Conservation (phyloP, 2,797 vertebrate species). For the Gymnothorax reevesii region DNA sequence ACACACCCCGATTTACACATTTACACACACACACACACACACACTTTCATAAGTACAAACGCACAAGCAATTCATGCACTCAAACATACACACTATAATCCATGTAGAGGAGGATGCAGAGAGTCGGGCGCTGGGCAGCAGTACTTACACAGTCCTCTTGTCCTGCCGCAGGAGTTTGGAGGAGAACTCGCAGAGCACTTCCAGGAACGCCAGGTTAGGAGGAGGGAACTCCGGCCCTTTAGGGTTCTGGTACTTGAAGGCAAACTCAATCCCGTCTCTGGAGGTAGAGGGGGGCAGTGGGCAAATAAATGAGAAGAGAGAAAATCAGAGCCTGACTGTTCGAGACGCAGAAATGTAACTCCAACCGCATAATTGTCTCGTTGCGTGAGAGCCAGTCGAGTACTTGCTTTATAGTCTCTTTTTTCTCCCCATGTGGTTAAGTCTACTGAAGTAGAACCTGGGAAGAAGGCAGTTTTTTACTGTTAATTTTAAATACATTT, state of each 20-base stretch:
- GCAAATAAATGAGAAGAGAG: constrained; percentile 33
- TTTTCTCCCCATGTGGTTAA: too few relatives aligned
- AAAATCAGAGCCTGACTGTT: background rate
- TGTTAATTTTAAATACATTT: too few relatives aligned
- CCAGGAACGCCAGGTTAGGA: constrained; percentile 93
- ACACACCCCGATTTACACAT: too few relatives aligned
- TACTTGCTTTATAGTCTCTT: too few relatives aligned
- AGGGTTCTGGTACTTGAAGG: constrained; percentile 97
- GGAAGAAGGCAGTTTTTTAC: too few relatives aligned
- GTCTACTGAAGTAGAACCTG: too few relatives aligned
- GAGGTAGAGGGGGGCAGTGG: background rate
- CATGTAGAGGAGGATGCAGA: background rate
- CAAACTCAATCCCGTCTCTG: constrained; percentile 98
- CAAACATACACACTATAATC: background rate
- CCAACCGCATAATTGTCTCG: too few relatives aligned
- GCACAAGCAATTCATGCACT: background rate
- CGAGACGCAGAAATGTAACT: background rate
- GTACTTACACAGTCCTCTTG: constrained; percentile 98
- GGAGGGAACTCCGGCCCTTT: constrained; percentile 94
- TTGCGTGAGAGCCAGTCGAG: too few relatives aligned
- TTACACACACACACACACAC: background rate
- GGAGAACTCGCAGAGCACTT: constrained; percentile 97
- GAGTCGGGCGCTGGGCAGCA: background rate
- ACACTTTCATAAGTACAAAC: background rate
- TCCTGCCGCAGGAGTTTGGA: constrained; percentile 97